phyloP scores from a whole-genome alignment of 2,797 vertebrate species.

The Artibeus jamaicensis region DNA sequence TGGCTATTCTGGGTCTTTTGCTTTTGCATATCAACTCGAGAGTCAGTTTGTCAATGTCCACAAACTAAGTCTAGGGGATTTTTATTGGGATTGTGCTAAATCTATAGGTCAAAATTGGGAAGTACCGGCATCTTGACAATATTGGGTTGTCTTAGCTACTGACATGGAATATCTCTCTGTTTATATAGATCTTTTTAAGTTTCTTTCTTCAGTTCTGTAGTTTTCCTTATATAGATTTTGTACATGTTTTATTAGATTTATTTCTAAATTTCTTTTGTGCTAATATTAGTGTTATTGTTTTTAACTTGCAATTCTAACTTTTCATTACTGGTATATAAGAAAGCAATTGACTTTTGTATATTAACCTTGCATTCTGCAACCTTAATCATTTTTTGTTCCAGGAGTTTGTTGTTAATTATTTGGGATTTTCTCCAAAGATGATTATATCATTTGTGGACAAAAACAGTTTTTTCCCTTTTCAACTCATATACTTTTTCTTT shows the following conservation, averaged over 20 bases:
- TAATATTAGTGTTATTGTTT: not conserved
- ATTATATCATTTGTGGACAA: not conserved
- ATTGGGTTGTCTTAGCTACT: not conserved
- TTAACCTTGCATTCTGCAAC: not conserved
- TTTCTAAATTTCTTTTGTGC: not conserved
- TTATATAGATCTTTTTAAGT: not conserved
- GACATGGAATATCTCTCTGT: not conserved
- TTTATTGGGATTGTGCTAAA: not conserved
- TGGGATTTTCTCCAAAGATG: not conserved
- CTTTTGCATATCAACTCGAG: not conserved
- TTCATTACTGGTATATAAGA: conserved; percentile 9
- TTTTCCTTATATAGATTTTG: not conserved
- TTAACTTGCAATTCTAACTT: not conserved
- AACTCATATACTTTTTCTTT: not conserved
- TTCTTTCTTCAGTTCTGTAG: not conserved
- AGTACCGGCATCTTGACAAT: not conserved
- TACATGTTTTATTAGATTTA: not conserved
- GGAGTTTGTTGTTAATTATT: conserved; percentile 7
- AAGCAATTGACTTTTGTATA: not conserved
- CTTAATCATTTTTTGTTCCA: conserved; percentile 13
- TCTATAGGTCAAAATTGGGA: not conserved
- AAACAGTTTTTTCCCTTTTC: not conserved
- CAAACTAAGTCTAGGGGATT: not conserved
- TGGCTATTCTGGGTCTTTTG: not conserved
- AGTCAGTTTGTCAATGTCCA: not conserved